These are phyloP conservation scores for Chromoteleia sp. DNA, from an alignment of 2,888 invertebrate species.

Conservation along the genomic window DNA sequence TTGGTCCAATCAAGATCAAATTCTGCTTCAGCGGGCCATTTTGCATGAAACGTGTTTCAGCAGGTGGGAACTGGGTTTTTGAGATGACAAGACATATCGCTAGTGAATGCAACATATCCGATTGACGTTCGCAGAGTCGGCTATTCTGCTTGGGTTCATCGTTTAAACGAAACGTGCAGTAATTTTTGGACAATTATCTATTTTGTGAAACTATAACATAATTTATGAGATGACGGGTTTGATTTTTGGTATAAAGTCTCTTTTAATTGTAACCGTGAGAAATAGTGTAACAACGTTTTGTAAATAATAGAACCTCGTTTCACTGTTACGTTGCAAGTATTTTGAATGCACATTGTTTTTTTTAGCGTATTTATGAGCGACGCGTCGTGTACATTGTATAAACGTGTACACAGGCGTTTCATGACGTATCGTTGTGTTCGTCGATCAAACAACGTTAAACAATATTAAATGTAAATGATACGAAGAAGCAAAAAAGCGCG, in stretches of 20 bases:
- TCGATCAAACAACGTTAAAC: slow-evolving; percentile 57
- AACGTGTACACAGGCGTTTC: slow-evolving; percentile 43
- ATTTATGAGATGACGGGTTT: slow-evolving; percentile 16
- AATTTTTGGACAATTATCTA: slow-evolving; percentile 17
- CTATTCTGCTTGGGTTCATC: background rate
- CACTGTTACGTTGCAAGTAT: slow-evolving; percentile 44
- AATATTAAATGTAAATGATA: slow-evolving; percentile 26
- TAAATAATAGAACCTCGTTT: slow-evolving; percentile 57
- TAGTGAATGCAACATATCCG: slow-evolving; percentile 42
- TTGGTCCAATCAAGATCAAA: too few species aligned
- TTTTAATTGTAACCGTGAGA: slow-evolving; percentile 6
- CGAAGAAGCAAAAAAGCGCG: background rate
- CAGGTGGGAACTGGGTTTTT: background rate
- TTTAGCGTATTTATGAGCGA: slow-evolving; percentile 51
- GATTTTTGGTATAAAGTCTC: background rate
- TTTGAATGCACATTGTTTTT: slow-evolving; percentile 63
- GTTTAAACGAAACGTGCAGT: slow-evolving; percentile 35
- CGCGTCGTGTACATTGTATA: slow-evolving; percentile 36
- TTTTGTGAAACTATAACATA: slow-evolving; percentile 8
- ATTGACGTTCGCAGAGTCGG: slow-evolving; percentile 14
- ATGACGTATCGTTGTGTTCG: slow-evolving; percentile 50
- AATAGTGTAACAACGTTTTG: slow-evolving; percentile 36
- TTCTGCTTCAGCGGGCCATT: too few species aligned
- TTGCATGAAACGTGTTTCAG: too few species aligned
- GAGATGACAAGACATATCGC: slow-evolving; percentile 38